Evolutionary conservation across 2,888 invertebrate genomes (phyloP), one percentile per base, ranked within the genome.

Genomic region (Dicyrtomina minuta): DNA sequence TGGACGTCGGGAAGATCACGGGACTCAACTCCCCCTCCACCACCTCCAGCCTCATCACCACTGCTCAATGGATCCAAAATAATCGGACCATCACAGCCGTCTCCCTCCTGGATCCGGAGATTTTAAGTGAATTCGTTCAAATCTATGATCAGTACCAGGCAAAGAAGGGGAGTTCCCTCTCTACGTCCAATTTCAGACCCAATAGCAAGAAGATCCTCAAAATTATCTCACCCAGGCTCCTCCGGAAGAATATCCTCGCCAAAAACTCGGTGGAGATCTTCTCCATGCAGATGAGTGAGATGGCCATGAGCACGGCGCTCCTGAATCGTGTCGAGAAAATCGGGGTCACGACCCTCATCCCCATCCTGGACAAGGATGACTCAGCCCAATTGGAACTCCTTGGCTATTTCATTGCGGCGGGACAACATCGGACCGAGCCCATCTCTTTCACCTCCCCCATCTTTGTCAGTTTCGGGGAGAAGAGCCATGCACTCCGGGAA

Each of bases 201-300:
- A 33, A 33, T 33, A 33, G 33, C 33, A 33, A 33, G 8, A 33
- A 33, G 13, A 62, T 51, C n/a, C 55, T 73, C 17, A 68, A 66
- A 59, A 64, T 73, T 13, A 24, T 70, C 12, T 68, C 73, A 0
- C 73, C 73, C 4, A 60, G 73, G 1, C 44, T 71, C 4, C 53
- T 73, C 20, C 49, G 53, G 27, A 62, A 26, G 27, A 66, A 43
- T 46, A 22, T 12, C n/a, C 13, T 17, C 3, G 17, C 27, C 20
- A 59, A 49, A 15, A 44, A 46, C 2, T 43, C 62, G 1, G 46
- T 62, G 15, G 46, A 49, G 8, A 49, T 27, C 24, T 39, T 68
- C 10, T 72, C 72, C 13, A 46, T 77, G 24, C 75, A 77, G 71
- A 77, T 77, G 77, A 72, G 70, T 61, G 66, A 73, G n/a, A 65